A percentile compares a stretch with the other conserved stretches of the same genome.
Conservation (phyloP, 2,797 vertebrate genomes). For the Miichthys miiuy region DNA sequence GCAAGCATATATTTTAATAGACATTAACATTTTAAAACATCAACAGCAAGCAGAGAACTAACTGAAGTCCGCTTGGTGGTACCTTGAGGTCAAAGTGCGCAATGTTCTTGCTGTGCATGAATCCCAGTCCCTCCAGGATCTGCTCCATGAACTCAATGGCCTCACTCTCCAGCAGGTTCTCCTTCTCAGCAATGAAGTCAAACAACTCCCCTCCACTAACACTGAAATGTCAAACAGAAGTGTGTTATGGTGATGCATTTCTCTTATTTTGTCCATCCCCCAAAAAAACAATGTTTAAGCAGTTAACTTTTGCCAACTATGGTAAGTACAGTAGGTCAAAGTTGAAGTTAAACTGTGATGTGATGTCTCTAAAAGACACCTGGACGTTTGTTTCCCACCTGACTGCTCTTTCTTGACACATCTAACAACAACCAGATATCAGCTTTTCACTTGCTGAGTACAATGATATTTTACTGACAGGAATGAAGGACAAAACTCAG, state of each 20-base stretch:
- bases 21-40: not conserved
- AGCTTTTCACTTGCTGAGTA: too few species aligned
- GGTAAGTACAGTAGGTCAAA: too few species aligned
- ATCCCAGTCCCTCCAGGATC: slow-evolving; percentile 84
- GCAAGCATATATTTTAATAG: not conserved
- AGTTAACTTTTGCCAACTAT: too few species aligned
- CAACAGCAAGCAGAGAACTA: not conserved
- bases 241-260: not conserved
- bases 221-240: slow-evolving; percentile 59
- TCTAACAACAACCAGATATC: too few species aligned
- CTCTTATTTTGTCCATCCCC: not conserved
- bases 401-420: too few species aligned
- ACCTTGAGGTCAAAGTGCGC: slow-evolving; percentile 90
- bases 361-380: too few species aligned
- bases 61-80: not conserved
- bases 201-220: slow-evolving; percentile 88
- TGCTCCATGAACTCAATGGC: slow-evolving; percentile 88
- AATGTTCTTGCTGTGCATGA: slow-evolving; percentile 81
- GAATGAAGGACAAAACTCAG: too few species aligned
- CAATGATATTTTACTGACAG: too few species aligned
- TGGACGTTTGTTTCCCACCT: too few species aligned
- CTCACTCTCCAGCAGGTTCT: slow-evolving; percentile 85
- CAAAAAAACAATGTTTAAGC: not conserved
- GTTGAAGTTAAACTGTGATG: too few species aligned
- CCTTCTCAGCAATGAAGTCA: slow-evolving; percentile 90